Evolutionary conservation across 2,888 invertebrate genomes (phyloP).

Genomic region (Brachypalpus laphriformis): DNA sequence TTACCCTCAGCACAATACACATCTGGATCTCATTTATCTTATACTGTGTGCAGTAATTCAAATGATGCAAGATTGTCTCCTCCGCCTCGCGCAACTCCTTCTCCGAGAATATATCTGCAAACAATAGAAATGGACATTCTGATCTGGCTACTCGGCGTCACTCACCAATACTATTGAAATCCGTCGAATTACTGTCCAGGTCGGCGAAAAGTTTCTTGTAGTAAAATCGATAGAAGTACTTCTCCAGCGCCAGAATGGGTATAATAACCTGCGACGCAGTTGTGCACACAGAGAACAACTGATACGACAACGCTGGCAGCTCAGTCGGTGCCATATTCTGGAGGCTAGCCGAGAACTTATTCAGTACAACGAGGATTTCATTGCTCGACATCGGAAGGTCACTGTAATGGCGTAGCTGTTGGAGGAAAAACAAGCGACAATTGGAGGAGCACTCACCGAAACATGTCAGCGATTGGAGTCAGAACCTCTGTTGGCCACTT

Average conservation of each 20-base stretch:
- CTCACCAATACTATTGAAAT: slow-evolving; percentile 81
- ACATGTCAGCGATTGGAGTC: slow-evolving; percentile 86
- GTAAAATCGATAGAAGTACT: slow-evolving; percentile 83
- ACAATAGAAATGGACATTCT: slow-evolving; percentile 42
- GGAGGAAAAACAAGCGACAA: neutral
- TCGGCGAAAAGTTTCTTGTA: slow-evolving; percentile 81
- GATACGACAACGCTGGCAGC: slow-evolving; percentile 86
- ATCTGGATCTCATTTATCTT: slow-evolving; percentile 80
- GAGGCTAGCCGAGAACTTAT: slow-evolving; percentile 84
- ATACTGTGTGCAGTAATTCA: slow-evolving; percentile 82
- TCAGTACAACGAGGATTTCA: slow-evolving; percentile 84
- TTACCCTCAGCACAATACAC: slow-evolving; percentile 78
- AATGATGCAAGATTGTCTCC: slow-evolving; percentile 86
- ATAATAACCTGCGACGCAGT: slow-evolving; percentile 81
- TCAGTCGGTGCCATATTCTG: slow-evolving; percentile 84
- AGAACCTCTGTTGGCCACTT: slow-evolving; percentile 85
- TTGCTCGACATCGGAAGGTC: slow-evolving; percentile 84
- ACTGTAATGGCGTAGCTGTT: slow-evolving; percentile 79
- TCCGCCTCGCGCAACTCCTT: slow-evolving; percentile 85
- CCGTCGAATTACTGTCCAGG: slow-evolving; percentile 81
- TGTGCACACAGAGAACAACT: slow-evolving; percentile 85
- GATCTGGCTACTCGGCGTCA: neutral
- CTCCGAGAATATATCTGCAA: slow-evolving; percentile 82
- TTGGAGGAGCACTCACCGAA: slow-evolving; percentile 83
- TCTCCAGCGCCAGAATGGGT: slow-evolving; percentile 83